A percentile compares a stretch with the other conserved stretches of the same genome.
phyloP scores from a whole-genome alignment of 2,888 invertebrate genomes.

The Agriopis marginaria region DNA sequence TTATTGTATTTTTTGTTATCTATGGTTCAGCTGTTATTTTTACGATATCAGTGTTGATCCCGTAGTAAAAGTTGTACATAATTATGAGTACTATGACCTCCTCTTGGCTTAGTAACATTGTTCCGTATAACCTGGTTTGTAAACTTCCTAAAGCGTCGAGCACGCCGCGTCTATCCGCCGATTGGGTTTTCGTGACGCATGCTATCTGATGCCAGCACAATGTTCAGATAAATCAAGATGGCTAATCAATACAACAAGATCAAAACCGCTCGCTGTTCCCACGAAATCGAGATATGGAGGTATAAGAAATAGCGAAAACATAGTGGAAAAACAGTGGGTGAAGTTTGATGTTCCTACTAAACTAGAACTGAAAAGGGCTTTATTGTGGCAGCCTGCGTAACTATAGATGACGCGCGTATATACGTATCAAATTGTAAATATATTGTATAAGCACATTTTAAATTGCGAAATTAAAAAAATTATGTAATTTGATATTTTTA shows the following conservation, averaged over 20 bases:
- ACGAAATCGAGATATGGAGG: slow-evolving; percentile 63
- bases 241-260: slow-evolving; percentile 67
- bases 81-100: no score
- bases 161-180: slow-evolving; percentile 37
- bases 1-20: no score
- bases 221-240: slow-evolving; percentile 64
- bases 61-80: no score
- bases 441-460: no score
- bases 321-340: slow-evolving; percentile 6
- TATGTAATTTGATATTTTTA: no score
- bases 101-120: no score
- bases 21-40: no score
- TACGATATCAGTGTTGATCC: no score
- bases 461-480: no score
- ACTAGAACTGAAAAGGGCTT: neutral
- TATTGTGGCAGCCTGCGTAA: no score
- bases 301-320: slow-evolving; percentile 55
- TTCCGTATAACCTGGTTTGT: slow-evolving; percentile 7
- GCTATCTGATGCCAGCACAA: slow-evolving; percentile 66
- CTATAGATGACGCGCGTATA: no score
- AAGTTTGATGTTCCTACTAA: neutral
- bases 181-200: slow-evolving; percentile 61
- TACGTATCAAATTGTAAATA: no score
- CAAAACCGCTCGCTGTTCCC: slow-evolving; percentile 64
- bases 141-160: slow-evolving; percentile 26